These are phyloP conservation scores for Acinonyx jubatus DNA, from an alignment of 2,113 vertebrate genomes.

Conservation along the genomic window DNA sequence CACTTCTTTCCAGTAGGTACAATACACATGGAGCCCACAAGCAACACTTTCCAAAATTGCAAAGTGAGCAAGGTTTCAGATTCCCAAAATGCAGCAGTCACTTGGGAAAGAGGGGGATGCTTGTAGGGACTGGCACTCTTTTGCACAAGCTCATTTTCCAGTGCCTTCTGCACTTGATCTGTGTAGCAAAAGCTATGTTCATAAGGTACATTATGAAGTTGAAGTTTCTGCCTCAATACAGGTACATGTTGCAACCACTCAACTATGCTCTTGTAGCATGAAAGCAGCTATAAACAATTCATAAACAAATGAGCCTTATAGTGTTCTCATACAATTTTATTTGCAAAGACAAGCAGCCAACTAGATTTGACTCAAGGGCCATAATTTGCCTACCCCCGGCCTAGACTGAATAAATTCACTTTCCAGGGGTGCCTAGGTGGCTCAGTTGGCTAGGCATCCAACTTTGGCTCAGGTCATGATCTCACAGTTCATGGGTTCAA, in stretches of 20 bases:
- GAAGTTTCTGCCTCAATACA: neutral
- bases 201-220: neutral
- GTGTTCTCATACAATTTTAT: neutral
- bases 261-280: neutral
- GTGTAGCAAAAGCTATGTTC: neutral
- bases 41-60: neutral
- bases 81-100: neutral
- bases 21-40: neutral
- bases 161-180: neutral
- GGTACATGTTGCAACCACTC: neutral
- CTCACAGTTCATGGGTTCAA: no score
- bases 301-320: neutral
- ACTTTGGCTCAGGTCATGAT: no score
- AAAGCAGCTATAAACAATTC: constrained; percentile 13
- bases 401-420: constrained; percentile 2
- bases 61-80: constrained; percentile 39
- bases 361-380: neutral
- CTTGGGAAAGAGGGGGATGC: neutral
- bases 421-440: neutral
- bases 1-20: constrained; percentile 1
- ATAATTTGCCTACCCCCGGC: neutral
- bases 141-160: neutral
- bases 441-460: no score
- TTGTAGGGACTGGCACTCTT: neutral
- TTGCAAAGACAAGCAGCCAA: neutral